Conservation (phyloP, 2,888 invertebrate genomes). For the Ochropleura leucogaster region DNA sequence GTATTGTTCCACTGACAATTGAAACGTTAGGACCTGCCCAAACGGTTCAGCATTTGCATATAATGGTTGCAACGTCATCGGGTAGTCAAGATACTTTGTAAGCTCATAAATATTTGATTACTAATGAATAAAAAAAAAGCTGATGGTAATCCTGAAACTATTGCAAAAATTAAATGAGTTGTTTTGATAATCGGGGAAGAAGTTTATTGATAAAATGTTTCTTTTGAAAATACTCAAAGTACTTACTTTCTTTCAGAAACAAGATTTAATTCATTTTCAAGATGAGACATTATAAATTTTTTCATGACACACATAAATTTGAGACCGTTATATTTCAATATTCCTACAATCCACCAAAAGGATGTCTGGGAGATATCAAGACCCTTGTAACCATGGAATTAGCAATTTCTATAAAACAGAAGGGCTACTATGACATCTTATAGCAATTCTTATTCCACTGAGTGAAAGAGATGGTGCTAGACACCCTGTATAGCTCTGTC, state of each 20-base stretch:
- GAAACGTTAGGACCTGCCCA: conserved; percentile 52
- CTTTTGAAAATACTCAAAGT: background rate
- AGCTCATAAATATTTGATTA: conserved; percentile 32
- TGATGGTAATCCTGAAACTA: background rate
- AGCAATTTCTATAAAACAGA: too few relatives aligned
- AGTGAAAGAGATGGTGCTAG: too few relatives aligned
- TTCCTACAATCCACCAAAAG: too few relatives aligned
- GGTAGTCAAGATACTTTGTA: conserved; percentile 17
- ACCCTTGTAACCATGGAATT: too few relatives aligned
- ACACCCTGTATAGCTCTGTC: too few relatives aligned
- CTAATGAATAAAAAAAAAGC: background rate
- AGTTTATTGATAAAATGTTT: background rate
- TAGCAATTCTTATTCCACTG: too few relatives aligned
- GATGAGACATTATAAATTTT: too few relatives aligned
- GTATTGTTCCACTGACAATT: conserved; percentile 57
- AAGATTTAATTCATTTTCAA: too few relatives aligned
- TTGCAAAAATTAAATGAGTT: background rate
- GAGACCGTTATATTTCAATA: too few relatives aligned
- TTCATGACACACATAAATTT: too few relatives aligned
- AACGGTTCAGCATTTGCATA: conserved; percentile 54
- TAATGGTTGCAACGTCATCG: conserved; percentile 35
- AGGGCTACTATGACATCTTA: too few relatives aligned
- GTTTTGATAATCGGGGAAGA: background rate
- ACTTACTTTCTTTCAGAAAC: background rate
- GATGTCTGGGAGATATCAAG: too few relatives aligned